A percentile compares a stretch with the other conserved stretches of the same genome.
Evolutionary conservation across 2,888 invertebrate species (phyloP).

Genomic region (Hetaerina titia): DNA sequence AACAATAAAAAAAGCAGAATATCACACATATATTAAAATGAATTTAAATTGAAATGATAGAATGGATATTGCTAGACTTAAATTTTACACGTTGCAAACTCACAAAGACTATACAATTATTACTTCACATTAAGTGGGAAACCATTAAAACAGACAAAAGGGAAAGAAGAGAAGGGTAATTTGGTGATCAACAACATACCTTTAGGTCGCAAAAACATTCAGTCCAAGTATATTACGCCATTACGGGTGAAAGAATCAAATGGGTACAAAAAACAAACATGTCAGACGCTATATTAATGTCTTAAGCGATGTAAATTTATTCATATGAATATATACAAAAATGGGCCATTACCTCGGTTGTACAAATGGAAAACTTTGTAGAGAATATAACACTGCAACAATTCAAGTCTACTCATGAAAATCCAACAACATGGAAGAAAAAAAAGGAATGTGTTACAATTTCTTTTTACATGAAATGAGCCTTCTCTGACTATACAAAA

Average conservation of each 20-base stretch:
- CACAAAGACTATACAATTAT: too few relatives aligned
- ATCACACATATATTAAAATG: too few relatives aligned
- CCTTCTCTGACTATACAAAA: conserved; percentile 59
- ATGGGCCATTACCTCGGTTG: conserved; percentile 65
- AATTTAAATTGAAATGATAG: too few relatives aligned
- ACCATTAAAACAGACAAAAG: too few relatives aligned
- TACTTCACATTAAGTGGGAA: too few relatives aligned
- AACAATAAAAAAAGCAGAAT: too few relatives aligned
- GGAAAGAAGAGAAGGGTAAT: too few relatives aligned
- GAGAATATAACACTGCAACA: conserved; percentile 64
- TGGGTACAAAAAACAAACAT: background rate
- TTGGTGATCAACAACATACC: too few relatives aligned
- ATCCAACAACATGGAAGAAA: conserved; percentile 58
- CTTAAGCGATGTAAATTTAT: conserved; percentile 66
- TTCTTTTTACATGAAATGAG: conserved; percentile 63
- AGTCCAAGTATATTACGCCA: too few relatives aligned
- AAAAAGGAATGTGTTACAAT: conserved; percentile 57
- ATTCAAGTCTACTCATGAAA: conserved; percentile 55
- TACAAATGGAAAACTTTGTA: conserved; percentile 67
- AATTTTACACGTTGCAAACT: too few relatives aligned
- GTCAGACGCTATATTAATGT: background rate
- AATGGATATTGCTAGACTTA: too few relatives aligned
- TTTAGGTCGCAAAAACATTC: too few relatives aligned
- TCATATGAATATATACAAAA: conserved; percentile 67
- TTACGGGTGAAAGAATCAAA: background rate